Conservation (phyloP, 2,113 vertebrate genomes). For the Centropus unirufus region DNA sequence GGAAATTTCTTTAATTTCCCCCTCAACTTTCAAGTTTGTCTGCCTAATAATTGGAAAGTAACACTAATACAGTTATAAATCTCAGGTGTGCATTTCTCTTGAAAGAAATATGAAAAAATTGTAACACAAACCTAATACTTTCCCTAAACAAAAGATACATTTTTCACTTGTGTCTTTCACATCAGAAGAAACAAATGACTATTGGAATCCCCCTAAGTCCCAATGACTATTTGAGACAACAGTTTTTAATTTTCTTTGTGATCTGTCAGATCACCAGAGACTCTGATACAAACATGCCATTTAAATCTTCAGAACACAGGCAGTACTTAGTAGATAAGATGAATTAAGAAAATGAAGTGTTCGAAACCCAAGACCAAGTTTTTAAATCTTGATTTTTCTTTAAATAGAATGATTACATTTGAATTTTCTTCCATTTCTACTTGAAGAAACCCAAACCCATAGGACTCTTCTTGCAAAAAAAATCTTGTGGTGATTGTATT, state of each 20-base stretch:
- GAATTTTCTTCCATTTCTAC: not conserved
- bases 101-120: not conserved
- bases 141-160: not conserved
- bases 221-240: not conserved
- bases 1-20: not conserved
- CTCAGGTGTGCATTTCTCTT: not conserved
- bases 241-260: not conserved
- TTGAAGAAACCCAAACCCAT: rapidly evolving
- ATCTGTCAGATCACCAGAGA: not conserved
- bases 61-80: not conserved
- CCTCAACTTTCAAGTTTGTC: not conserved
- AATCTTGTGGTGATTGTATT: not conserved
- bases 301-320: not conserved
- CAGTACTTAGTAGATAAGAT: not conserved
- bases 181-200: not conserved
- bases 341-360: not conserved
- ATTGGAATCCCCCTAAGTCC: not conserved
- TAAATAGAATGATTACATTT: not conserved
- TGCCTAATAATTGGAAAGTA: not conserved
- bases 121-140: rapidly evolving
- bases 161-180: not conserved
- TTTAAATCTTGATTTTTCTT: not conserved
- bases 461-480: not conserved
- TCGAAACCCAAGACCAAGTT: not conserved
- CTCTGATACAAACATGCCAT: not conserved